Conservation (phyloP, 2,113 vertebrate genomes). For the Ivindomyrus marchei region DNA sequence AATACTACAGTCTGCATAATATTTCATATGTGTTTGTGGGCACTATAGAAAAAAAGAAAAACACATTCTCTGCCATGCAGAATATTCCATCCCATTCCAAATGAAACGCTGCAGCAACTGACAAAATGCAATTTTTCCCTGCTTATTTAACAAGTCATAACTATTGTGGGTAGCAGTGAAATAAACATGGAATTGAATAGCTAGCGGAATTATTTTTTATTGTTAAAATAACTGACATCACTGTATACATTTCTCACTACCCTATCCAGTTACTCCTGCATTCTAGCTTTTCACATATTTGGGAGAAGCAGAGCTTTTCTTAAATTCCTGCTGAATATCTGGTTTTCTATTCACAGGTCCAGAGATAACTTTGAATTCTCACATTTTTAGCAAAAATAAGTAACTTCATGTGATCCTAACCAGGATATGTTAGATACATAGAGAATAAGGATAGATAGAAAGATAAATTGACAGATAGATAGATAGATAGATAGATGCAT, state of each 20-base stretch:
- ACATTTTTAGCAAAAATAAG: background rate
- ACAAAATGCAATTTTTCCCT: background rate
- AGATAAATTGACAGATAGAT: background rate
- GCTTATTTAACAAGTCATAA: constrained; percentile 3
- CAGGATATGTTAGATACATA: background rate
- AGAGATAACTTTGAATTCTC: background rate
- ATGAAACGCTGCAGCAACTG: background rate
- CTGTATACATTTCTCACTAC: background rate
- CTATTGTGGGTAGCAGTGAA: background rate
- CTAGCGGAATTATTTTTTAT: background rate
- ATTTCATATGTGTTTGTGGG: background rate
- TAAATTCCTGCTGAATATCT: background rate
- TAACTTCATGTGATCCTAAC: background rate
- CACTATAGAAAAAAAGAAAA: background rate
- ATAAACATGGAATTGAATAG: constrained; percentile 5
- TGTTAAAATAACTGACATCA: constrained; percentile 1
- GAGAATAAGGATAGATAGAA: background rate
- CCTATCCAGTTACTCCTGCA: background rate
- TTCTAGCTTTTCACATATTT: background rate
- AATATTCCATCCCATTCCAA: background rate
- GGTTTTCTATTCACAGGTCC: background rate
- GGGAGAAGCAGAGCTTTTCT: background rate
- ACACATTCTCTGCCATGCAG: background rate
- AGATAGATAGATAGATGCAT: background rate
- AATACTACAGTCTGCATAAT: background rate